Evolutionary conservation across 2,113 vertebrate genomes (phyloP), one percentile per base, ranked within the genome.

Genomic region (Proteles cristata): DNA sequence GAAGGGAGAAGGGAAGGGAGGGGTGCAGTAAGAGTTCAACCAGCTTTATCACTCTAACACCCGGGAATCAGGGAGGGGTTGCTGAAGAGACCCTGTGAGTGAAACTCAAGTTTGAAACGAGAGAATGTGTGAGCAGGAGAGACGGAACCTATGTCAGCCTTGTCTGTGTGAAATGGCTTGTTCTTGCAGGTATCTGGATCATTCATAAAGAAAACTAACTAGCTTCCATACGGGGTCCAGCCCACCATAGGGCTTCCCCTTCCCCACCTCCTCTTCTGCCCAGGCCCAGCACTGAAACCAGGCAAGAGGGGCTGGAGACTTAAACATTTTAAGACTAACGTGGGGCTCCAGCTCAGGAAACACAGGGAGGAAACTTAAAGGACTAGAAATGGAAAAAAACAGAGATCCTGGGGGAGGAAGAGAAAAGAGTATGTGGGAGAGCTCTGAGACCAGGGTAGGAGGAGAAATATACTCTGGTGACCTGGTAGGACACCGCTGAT

Each of bases 31-130:
- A 90, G 58, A 31, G 58, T 65, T 69, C 85, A 45, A 90, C 31
- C 35, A 79, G 63, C 83, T 93, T 66, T 81, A 39, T 26, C 68
- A n/a, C 8, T 39, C 7, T 17, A 35, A 50, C 10, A 65, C 25
- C n/a, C 21, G 19, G 23, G 50, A 92, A 66, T 45, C 73, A 77
- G 35, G 71, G 66, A 77, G 21, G 45, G 43, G n/a, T 58, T 26
- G 35, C 1, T 63, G 58, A 76, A 76, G 53, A 65, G 68, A 7
- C 28, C 23, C 16, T 48, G 12, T 31, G 21, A 2, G 3, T 53
- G 58, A 69, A 71, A 86, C 48, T 94, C 80, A 73, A 82, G 58
- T 83, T 73, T 39, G 53, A 94, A 85, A 73, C 50, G 17, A 96
- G 71, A 95, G 35, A 66, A 21, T 0, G 0, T 63, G 11, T 85